Evolutionary conservation across 1,140 invertebrate species (phyloP).

Genomic region (Pseudomyrmex dendroicus): DNA sequence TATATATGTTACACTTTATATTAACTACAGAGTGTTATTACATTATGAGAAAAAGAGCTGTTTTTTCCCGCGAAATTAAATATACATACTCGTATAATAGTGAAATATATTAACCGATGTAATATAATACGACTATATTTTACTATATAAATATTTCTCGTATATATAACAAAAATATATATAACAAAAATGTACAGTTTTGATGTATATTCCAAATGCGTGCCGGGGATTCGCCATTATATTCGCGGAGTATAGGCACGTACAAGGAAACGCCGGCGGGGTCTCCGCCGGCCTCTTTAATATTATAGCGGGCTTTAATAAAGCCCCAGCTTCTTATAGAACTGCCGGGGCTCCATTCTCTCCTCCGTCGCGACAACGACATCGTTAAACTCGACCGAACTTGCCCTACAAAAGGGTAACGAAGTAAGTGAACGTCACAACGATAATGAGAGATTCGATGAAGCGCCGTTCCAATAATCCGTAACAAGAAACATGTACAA

Average conservation of each 20-base stretch:
- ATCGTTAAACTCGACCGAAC: slow-evolving; percentile 59
- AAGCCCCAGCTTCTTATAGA: slow-evolving; percentile 66
- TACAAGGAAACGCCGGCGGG: slow-evolving; percentile 17
- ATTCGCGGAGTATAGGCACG: slow-evolving; percentile 37
- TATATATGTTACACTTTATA: slow-evolving; percentile 2
- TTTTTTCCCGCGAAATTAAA: slow-evolving; percentile 9
- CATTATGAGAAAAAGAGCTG: neutral
- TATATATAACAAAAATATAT: neutral
- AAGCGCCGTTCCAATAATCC: slow-evolving; percentile 56
- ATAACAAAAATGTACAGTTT: slow-evolving; percentile 23
- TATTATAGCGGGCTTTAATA: slow-evolving; percentile 76
- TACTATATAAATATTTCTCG: slow-evolving; percentile 18
- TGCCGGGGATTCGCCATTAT: neutral
- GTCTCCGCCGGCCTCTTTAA: slow-evolving; percentile 68
- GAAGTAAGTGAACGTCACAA: slow-evolving; percentile 38
- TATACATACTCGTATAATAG: slow-evolving; percentile 8
- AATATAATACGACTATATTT: slow-evolving; percentile 22
- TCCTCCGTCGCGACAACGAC: slow-evolving; percentile 44
- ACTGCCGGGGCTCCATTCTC: slow-evolving; percentile 41
- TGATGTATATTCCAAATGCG: slow-evolving; percentile 14
- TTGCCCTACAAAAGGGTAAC: slow-evolving; percentile 43
- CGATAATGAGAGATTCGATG: slow-evolving; percentile 34
- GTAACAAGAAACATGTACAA: slow-evolving; percentile 50
- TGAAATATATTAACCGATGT: neutral
- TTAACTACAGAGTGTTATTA: neutral